A percentile compares a stretch with the other conserved stretches of the same genome.
These are phyloP conservation scores for Jordanella pulchra DNA, from an alignment of 2,797 vertebrate species.

Conservation along the genomic window DNA sequence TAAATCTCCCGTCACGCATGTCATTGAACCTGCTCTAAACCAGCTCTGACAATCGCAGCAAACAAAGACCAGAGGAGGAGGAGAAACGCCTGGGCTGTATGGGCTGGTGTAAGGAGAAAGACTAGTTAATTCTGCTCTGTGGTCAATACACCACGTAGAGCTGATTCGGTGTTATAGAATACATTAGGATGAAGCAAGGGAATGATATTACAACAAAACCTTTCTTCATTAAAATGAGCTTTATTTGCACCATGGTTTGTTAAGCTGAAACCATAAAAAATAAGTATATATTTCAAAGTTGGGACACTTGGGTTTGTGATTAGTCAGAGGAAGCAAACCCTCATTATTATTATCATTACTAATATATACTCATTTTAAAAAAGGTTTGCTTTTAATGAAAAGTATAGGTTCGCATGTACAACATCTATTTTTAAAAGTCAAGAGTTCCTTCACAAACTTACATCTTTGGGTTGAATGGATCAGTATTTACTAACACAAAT, in stretches of 20 bases:
- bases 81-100: conserved; percentile 7
- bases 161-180: not conserved
- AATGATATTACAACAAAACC: not conserved
- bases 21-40: conserved; percentile 56
- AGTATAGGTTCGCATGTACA: too few species aligned
- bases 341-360: too few species aligned
- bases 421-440: too few species aligned
- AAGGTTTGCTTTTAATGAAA: too few species aligned
- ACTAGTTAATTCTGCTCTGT: not conserved
- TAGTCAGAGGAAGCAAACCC: too few species aligned
- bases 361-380: too few species aligned
- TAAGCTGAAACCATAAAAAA: too few species aligned
- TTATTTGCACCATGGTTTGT: not conserved
- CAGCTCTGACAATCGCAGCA: conserved; percentile 55
- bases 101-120: not conserved
- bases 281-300: too few species aligned
- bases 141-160: not conserved
- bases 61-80: conserved; percentile 49
- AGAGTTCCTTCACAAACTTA: too few species aligned
- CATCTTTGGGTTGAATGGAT: too few species aligned
- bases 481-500: too few species aligned
- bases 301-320: too few species aligned
- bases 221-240: not conserved
- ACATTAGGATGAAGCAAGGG: not conserved
- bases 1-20: conserved; percentile 52